These are phyloP conservation scores for Ips typographus DNA, from an alignment of 1,140 invertebrate species.

Conservation along the genomic window DNA sequence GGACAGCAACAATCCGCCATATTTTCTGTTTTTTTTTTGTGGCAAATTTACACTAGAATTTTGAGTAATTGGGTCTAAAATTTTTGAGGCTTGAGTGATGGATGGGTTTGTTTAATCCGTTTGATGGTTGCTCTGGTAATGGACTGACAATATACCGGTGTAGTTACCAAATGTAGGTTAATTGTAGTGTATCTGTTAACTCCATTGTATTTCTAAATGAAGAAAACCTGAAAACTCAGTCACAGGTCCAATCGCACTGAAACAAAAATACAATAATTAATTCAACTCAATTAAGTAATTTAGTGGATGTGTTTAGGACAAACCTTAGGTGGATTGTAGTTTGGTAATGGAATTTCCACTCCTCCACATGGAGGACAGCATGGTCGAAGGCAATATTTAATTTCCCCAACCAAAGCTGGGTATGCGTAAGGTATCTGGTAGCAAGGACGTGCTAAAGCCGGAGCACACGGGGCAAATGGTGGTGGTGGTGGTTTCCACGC, in stretches of 20 bases:
- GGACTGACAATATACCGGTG: not conserved
- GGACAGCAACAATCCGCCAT: slow-evolving; percentile 37
- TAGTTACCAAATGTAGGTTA: not conserved
- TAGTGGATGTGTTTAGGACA: not conserved
- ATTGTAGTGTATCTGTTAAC: no score
- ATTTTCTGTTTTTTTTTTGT: not conserved
- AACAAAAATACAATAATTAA: no score
- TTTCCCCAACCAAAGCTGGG: slow-evolving; percentile 19
- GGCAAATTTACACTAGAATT: not conserved
- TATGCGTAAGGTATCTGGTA: slow-evolving; percentile 19
- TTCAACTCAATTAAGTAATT: not conserved
- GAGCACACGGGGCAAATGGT: slow-evolving; percentile 20
- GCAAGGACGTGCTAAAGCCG: slow-evolving; percentile 21
- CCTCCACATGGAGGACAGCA: slow-evolving; percentile 24
- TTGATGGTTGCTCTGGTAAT: not conserved
- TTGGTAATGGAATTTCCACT: slow-evolving; percentile 18
- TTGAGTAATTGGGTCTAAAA: not conserved
- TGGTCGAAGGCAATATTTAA: slow-evolving; percentile 15
- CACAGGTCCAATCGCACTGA: no score
- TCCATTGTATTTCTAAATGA: no score
- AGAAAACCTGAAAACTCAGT: no score
- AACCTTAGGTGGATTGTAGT: slow-evolving; percentile 24
- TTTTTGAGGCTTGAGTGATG: not conserved
- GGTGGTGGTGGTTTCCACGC: slow-evolving; percentile 6
- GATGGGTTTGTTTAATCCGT: not conserved